Percentiles rank a stretch among this genome's conserved stretches.
Evolutionary conservation across 2,113 vertebrate genomes (phyloP).

Genomic region (Sorex fumeus): DNA sequence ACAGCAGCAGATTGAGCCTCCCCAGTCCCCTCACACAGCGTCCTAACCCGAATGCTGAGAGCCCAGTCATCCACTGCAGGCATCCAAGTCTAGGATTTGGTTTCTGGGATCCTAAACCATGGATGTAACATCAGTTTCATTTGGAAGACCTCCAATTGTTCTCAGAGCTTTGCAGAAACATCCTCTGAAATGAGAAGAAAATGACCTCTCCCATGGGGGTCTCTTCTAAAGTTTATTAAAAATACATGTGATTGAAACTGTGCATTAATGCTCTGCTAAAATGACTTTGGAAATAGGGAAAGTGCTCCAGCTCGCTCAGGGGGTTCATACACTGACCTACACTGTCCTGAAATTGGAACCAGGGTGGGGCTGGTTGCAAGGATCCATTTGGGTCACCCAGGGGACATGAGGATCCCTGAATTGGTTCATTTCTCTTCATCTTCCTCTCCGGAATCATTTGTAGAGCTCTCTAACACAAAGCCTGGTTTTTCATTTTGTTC

Average conservation of each 20-base stretch:
- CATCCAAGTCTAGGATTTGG: constrained; percentile 16
- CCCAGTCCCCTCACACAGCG: not conserved
- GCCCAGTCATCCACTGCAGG: not conserved
- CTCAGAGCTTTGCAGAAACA: constrained; percentile 38
- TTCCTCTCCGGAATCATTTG: not conserved
- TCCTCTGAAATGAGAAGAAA: constrained; percentile 60
- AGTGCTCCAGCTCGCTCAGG: constrained; percentile 11
- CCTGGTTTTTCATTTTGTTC: constrained; percentile 7
- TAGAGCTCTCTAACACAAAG: not conserved
- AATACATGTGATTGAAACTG: constrained; percentile 66
- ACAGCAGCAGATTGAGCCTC: constrained; percentile 6
- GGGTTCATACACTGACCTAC: not conserved
- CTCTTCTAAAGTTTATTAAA: constrained; percentile 65
- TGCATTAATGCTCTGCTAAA: constrained; percentile 47
- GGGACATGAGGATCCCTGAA: not conserved
- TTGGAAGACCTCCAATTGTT: constrained; percentile 67
- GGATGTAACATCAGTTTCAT: constrained; percentile 43
- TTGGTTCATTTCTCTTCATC: not conserved
- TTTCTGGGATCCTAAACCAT: constrained; percentile 13
- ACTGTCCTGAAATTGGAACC: not conserved
- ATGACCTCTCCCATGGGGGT: constrained; percentile 29
- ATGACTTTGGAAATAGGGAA: constrained; percentile 34
- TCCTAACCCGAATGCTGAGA: not conserved
- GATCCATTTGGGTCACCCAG: not conserved
- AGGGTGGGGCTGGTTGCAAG: not conserved